Evolutionary conservation across 2,888 invertebrate species (phyloP), one percentile per base, ranked within the genome.

Genomic region (Stenodera caucasica): DNA sequence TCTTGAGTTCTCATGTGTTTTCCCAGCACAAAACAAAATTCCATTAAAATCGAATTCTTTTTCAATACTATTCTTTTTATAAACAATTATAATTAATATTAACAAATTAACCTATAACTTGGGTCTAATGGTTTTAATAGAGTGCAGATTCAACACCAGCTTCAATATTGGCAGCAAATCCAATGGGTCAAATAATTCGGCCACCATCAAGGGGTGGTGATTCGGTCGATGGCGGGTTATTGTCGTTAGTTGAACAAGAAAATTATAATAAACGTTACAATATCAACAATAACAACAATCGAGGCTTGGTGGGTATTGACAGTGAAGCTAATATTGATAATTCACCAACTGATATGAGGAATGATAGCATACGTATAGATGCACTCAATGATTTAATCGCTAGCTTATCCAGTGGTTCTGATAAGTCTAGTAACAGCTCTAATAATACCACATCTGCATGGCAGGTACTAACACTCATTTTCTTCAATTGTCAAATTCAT

Each of bases 371-470:
- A 67, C 75, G 77, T 65, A 72, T 77, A 65, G 80, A 79, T 68
- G 81, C 80, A 73, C 80, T 81, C 66, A 77, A 76, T 70, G 80
- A 80, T 67, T 77, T 81, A 70, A 81, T 81, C 71, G 80, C 81
- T 78, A 81, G 80, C 75, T 77, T 81, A 69, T 78, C 80, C 60
- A 78, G 77, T 71, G 79, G 79, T 70, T 78, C 78, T 68, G 78
- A 80, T 73, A 78, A 78, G 70, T 77, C 77, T 72, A 77, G 78
- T 74, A 78, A 77, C 72, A 78, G 78, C 67, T 75, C 79, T 75
- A 72, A 72, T 70, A 75, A 78, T 72, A 77, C 75, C 67, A 74
- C 80, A 74, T 77, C 80, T 77, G 80, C 80, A 80, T 80, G 80
- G 72, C 84, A 84, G 82, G 85, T 85, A 81, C 75, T 76, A 75